Base-by-base conservation (phyloP, 1,140 invertebrate genomes). In the Leptopilina boulardi region DNA sequence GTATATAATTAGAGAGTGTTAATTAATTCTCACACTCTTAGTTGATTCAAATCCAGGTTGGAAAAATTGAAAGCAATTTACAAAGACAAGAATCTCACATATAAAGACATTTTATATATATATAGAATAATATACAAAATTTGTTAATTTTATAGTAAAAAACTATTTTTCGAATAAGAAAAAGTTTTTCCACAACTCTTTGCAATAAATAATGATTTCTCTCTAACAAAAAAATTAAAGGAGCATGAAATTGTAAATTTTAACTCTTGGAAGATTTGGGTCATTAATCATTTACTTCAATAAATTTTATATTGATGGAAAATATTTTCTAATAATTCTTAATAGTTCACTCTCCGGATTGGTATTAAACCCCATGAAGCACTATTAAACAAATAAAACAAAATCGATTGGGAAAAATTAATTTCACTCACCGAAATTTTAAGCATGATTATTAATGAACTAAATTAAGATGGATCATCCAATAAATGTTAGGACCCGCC, bases 381-480 rank as follows among this genome's bases (percentile, higher is more conserved):
- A 47, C 44, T 47, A n/a, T 47, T 47, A 15, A 47, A 8, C 2
- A 47, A 4, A 15, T 15, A 15, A 15, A 47, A n/a, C n/a, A n/a
- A 47, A 15, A 47, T 15, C 11, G n/a, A 51, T 1, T n/a, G n/a
- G n/a, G 13, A 51, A 51, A 51, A 51, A 13, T 34, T n/a, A 34
- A 30, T 11, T 66, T 19, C 73, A 73, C 84, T 87, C 78, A 87
- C 85, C 84, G 85, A 56, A 72, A 81, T 59, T 44, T 73, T 83
- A 70, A 86, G 51, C 83, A 85, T 85, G 75, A 77, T 79, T 82
- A 66, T 3, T 23, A 34, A n/a, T n/a, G n/a, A n/a, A 66, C 26
- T 66, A 66, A 66, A 34, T 19, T 70, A 44, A n/a, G 18, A 70
- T n/a, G 41, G 42, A 70, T 26, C 23, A 34, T 75, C 41, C 13